Base-by-base conservation (phyloP, 2,797 vertebrate genomes). In the Amazona finschi region DNA sequence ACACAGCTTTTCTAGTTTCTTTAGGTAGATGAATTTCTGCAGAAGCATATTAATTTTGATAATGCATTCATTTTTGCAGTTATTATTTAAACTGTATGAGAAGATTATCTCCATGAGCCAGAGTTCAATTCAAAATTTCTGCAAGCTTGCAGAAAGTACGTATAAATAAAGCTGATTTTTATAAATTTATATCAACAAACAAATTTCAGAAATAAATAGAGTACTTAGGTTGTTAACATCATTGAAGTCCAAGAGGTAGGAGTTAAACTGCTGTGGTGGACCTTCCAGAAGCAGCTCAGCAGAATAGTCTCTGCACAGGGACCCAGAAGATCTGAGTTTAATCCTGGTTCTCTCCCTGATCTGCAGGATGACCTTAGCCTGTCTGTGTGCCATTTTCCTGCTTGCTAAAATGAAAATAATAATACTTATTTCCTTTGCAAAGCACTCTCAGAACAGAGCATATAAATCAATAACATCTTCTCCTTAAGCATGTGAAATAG, bases 81-180 rank as follows among this genome's bases (percentile, higher is more conserved):
- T 80, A 98, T 97, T 6, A 96, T 98, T 94, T 97, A 91, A 85
- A 97, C 97, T 53, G 93, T 98, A 88, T 98, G 97, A 95, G 98
- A 98, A 24, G 97, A 98, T 57, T 97, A 98, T 91, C 96, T 98
- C 86, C 94, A 78, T 21, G 98, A 99, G 96, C 97, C 97, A 1
- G 98, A 98, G 75, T 98, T 99, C 95, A 98, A 98, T 92, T 98
- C 97, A 0, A 98, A 99, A 83, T 98, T 98, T 95, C 97, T 98
- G 11, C 96, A 97, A 38, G 97, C 97, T 21, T 36, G 33, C 55
- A 36, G 10, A 36, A 58, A 58, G 36, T 16, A 8, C 10, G 11
- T 36, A 36, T 24, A 58, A 58, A 58, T 58, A 24, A 33, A 57
- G 55, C 5, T 58, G n/a, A 25, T 58, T 58, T 58, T 58, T 11